Evolutionary conservation across 2,888 invertebrate genomes (phyloP).

Genomic region (Dynastes hyllus): DNA sequence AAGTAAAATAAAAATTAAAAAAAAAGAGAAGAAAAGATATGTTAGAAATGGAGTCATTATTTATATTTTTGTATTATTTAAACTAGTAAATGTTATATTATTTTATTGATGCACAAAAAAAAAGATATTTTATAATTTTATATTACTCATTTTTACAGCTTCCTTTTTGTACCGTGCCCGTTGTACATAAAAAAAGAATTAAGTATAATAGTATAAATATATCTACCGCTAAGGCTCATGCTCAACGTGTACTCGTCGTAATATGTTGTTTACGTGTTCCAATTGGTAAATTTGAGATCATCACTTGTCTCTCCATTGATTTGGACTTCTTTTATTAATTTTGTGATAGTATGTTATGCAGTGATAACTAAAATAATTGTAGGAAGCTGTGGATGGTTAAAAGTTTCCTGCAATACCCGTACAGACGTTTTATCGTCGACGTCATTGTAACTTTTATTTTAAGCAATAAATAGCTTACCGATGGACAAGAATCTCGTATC

Average conservation of each 20-base stretch:
- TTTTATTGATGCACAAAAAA: conserved; percentile 47
- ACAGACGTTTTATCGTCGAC: not conserved
- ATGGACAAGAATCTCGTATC: conserved; percentile 42
- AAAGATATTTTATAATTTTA: conserved; percentile 45
- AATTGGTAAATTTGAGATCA: conserved; percentile 38
- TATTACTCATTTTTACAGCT: conserved; percentile 32
- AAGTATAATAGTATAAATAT: not conserved
- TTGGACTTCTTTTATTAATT: conserved; percentile 8
- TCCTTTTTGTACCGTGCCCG: conserved; percentile 38
- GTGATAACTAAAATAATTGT: not conserved
- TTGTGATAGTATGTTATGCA: conserved; percentile 26
- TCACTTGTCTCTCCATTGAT: conserved; percentile 4
- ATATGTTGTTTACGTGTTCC: not conserved
- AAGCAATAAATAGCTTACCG: not conserved
- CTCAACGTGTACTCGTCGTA: conserved; percentile 33
- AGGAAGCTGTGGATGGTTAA: not conserved
- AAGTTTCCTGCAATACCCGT: not conserved
- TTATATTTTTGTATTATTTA: conserved; percentile 52
- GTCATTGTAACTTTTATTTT: not conserved
- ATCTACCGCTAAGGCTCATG: conserved; percentile 17
- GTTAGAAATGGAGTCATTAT: conserved; percentile 48
- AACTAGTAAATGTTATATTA: conserved; percentile 39
- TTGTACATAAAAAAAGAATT: conserved; percentile 25
- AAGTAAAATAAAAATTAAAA: conserved; percentile 41
- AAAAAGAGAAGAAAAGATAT: conserved; percentile 17